Evolutionary conservation across 2,113 vertebrate species (phyloP).

Genomic region (Chaetodon auriga): DNA sequence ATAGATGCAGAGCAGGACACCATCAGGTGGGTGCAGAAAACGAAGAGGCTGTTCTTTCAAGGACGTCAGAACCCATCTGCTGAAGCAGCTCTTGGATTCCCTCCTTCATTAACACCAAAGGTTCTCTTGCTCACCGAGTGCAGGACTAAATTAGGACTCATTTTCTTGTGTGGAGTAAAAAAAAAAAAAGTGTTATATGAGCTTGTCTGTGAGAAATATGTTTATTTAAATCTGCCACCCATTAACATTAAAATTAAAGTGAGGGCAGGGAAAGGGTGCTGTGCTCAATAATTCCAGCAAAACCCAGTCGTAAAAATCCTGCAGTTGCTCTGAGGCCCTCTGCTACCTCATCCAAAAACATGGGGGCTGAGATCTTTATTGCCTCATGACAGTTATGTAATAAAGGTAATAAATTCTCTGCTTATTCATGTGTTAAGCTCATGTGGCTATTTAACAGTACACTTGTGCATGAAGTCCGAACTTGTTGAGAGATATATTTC

Average conservation of each 20-base stretch:
- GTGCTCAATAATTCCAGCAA: slow-evolving; percentile 28
- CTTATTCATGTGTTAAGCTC: slow-evolving; percentile 40
- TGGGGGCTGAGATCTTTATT: slow-evolving; percentile 53
- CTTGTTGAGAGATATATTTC: slow-evolving; percentile 33
- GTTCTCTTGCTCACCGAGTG: neutral
- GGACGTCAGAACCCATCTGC: slow-evolving; percentile 40
- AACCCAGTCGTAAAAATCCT: slow-evolving; percentile 40
- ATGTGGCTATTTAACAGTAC: slow-evolving; percentile 24
- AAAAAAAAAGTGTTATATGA: neutral
- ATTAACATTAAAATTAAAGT: slow-evolving; percentile 20
- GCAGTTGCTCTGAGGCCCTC: slow-evolving; percentile 8
- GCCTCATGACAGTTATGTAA: slow-evolving; percentile 61
- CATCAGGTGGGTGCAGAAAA: slow-evolving; percentile 17
- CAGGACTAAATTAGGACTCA: slow-evolving; percentile 23
- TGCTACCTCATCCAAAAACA: slow-evolving; percentile 8
- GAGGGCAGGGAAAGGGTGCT: slow-evolving; percentile 34
- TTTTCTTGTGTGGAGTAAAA: slow-evolving; percentile 15
- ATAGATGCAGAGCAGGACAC: neutral
- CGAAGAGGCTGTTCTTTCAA: slow-evolving; percentile 18
- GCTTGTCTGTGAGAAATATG: slow-evolving; percentile 38
- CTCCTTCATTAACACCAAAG: slow-evolving; percentile 34
- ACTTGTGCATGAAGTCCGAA: neutral
- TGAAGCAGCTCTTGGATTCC: slow-evolving; percentile 31
- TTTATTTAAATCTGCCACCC: slow-evolving; percentile 36
- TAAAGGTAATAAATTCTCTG: slow-evolving; percentile 57